Conservation (phyloP, 2,113 vertebrate genomes). For the Neotragus moschatus region DNA sequence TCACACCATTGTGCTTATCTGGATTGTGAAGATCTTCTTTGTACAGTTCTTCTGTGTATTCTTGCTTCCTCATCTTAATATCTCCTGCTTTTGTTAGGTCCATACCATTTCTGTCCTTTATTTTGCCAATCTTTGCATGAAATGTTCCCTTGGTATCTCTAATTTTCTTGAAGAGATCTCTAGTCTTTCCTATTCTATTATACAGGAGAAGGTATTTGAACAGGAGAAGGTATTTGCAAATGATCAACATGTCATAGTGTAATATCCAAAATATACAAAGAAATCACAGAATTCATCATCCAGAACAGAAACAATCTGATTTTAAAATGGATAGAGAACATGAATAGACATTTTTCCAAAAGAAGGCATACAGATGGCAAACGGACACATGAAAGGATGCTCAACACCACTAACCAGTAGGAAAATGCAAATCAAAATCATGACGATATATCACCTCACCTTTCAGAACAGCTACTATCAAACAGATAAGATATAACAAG, state of each 20-base stretch:
- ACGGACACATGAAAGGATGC: not conserved
- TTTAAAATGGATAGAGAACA: not conserved
- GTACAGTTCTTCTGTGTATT: not conserved
- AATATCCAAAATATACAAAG: not conserved
- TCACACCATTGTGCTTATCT: not conserved
- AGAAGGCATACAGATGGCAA: not conserved
- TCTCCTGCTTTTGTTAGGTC: not conserved
- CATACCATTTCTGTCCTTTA: not conserved
- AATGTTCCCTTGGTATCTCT: not conserved
- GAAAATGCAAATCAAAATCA: not conserved
- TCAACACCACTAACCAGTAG: not conserved
- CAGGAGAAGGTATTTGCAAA: not conserved
- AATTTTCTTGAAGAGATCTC: not conserved
- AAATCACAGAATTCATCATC: not conserved
- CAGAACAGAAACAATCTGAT: not conserved
- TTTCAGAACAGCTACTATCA: not conserved
- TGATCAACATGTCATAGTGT: not conserved
- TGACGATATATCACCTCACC: not conserved
- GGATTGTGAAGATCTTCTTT: not conserved
- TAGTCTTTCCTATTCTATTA: not conserved
- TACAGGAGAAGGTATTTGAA: not conserved
- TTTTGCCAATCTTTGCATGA: not conserved
- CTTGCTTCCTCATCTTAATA: not conserved
- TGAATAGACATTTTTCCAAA: not conserved
- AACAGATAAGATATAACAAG: not conserved